Base-by-base conservation (phyloP, 2,113 vertebrate species). In the Polypterus senegalus region DNA sequence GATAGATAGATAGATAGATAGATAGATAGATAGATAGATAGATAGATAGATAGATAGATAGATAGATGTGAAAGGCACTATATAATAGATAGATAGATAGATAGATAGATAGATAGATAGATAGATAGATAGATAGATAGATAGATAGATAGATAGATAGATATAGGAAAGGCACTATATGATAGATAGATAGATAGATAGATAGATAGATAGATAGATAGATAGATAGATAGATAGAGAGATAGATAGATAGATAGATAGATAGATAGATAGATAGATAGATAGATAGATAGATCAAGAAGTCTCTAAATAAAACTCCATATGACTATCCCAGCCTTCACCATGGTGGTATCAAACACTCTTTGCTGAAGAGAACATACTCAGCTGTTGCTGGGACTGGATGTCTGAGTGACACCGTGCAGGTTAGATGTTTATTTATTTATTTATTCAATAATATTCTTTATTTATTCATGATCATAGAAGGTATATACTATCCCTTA, bases 191-290 rank as follows among this genome's bases (percentile, higher is more conserved):
- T 61, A 51, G 60, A 49, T 61, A 51, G 3, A 44, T 5, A 27
- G 27, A 49, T 9, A 7, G 8, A 43, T 51, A n/a, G 5, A 49
- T 49, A 49, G 48, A 46, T 9, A 45, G 8, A 45, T 45, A 45
- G 45, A 4, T 58, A 3, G 45, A 46, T 9, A 46, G 45, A 46
- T 27, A 11, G 49, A 47, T 5, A 7, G 3, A 7, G 3, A 9
- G 3, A 9, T 61, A 27, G 48, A 61, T 61, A 61, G 53, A 61
- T 51, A 44, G 48, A 44, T 58, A 46, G 27, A 54, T 54, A 54
- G 11, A 47, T 58, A 58, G 11, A 47, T 7, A 49, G 48, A 51
- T 51, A 52, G 53, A 61, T 45, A 10, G 48, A 51, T 27, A 27
- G 27, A 27, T 27, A 27, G 27, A 27, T 27, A 27, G 27, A 27